Evolutionary conservation across 30 jellyfish, hydroid and myxozoan genomes (phyloP), one percentile per base, ranked within the genome.

Genomic region (Hydra vulgaris): DNA sequence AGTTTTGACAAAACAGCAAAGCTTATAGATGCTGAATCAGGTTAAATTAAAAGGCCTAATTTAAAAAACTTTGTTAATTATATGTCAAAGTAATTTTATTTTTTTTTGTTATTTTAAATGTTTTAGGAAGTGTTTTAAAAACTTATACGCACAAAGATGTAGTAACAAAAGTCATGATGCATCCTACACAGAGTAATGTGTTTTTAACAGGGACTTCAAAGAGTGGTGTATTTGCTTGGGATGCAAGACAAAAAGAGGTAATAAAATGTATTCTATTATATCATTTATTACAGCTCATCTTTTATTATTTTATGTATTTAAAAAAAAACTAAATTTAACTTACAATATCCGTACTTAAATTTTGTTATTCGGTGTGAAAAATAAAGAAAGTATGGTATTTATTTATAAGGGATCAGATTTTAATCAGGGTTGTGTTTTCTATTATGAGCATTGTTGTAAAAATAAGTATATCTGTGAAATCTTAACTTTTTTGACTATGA

Each of bases 1-100:
- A 95, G 96, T 25, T 87, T 83, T 76, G 96, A 87, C 75, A 80
- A 81, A 78, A 72, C 82, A 75, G 89, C 96, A 0, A 83, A 81
- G 79, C 40, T 92, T 8, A 23, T 86, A 15, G 96, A 92, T 92
- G 89, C 56, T 0, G 89, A 83, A 20, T 72, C 95, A 18, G 97
- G 97, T 90, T 72, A 54, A 18, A 16, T 67, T 56, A 12, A 3
- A 12, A 12, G 5, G 5, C 8, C 5, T 40, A 12, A 3, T 40
- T 3, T 40, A 40, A 40, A 56, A 22, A 22, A 21, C 69, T 80
- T 40, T 40, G 5, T 40, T 40, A 40, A 3, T 40, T 40, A 40
- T 5, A 3, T 40, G 61, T 40, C 12, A 40, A 3, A 40, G 12
- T 69, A 69, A 69, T 1, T 21, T 69, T 69, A 69, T 15, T 69